Evolutionary conservation across 2,888 invertebrate species (phyloP), one percentile per base, ranked within the genome.

Genomic region (Sesamia inferens): DNA sequence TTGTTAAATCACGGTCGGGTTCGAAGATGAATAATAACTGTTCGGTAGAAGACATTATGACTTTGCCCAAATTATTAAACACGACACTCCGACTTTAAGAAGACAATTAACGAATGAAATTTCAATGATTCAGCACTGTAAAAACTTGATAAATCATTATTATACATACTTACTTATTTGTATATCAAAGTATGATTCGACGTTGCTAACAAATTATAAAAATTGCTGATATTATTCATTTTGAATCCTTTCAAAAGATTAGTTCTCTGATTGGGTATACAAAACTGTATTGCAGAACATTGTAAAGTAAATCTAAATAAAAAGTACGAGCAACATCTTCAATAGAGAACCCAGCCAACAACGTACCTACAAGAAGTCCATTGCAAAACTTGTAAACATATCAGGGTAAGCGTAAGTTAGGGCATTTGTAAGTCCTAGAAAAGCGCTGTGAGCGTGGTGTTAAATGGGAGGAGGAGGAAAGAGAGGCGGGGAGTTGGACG

Each of bases 341-440:
- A 74, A 80, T 84, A 84, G 54, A 72, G 73, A 70, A 78, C 54
- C 68, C 54, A 74, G 63, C 78, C 71, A 76, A 51, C 68, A 61
- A 71, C 78, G 75, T 69, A 62, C 65, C 76, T 69, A 61, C 65
- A 78, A 42, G 71, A 78, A 63, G 67, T 55, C 75, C 79, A 75
- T 78, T 76, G 68, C 74, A 73, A 77, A 80, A 87, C 78, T 80
- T 78, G 78, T 81, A 87, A 87, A 86, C 76, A 84, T 76, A 76
- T 68, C 67, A 62, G 47, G 66, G 72, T 86, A 76, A 85, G 79
- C 68, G 68, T 78, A 81, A 85, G 82, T 82, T 86, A 82, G 75
- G 79, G 76, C 78, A 79, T 61, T 81, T 74, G 83, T 82, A 84
- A 83, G 85, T 82, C 84, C 84, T 85, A 87, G 81, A 69, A 78